Evolutionary conservation across 30 jellyfish, hydroid and myxozoan species (phyloP), one percentile per base, ranked within the genome.

Genomic region (Aurelia aurita): DNA sequence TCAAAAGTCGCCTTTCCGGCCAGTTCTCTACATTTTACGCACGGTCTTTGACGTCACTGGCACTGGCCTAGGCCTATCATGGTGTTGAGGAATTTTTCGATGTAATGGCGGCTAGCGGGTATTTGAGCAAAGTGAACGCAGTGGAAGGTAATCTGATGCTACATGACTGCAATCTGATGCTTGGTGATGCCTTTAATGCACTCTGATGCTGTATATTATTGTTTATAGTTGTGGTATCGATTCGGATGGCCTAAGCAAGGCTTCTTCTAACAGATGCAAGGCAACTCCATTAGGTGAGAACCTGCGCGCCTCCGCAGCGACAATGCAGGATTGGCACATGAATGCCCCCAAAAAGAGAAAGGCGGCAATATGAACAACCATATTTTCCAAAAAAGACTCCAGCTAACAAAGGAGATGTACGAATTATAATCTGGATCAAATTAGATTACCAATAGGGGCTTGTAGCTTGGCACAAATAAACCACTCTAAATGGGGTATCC

Each of bases 21-120:
- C 74, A 16, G 18, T 34, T 20, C 20, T 61, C 81, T 83, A 71
- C 87, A 83, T 83, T 46, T 66, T 70, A 83, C 61, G 74, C 45
- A 20, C 35, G 85, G 77, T 70, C 77, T 76, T 39, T 83, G 93
- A 83, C 93, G 93, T 83, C 93, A 83, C 88, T 74, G 70, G 88
- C 69, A 69, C 79, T 77, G 61, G 51, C 25, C 61, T 72, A 77
- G 45, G 58, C 67, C 67, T 55, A 19, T 55, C 79, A 67, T 67
- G 57, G 66, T 58, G 88, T 49, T 28, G 31, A 32, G 88, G 88
- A 77, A 77, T 77, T 77, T 61, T 60, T 27, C 72, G 28, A 20
- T 7, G 32, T 54, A 58, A 35, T 35, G 75, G 58, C 62, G 20
- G 20, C 62, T 20, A 51, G 18, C 32, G 45, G 67, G 62, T 46